phyloP scores from a whole-genome alignment of 2,797 vertebrate genomes.

The Tokudaia muenninki region DNA sequence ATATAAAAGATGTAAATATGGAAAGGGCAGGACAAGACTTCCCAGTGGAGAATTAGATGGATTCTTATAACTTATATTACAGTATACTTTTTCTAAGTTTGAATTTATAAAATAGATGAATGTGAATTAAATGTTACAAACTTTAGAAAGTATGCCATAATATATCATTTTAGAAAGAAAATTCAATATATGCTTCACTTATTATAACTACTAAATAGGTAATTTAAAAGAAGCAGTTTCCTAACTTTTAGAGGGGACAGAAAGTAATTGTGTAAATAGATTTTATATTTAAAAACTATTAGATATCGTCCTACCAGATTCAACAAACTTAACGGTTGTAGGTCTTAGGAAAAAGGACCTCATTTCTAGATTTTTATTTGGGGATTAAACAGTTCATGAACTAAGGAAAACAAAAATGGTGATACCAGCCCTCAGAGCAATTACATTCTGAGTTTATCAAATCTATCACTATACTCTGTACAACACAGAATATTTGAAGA shows the following conservation, averaged over 20 bases:
- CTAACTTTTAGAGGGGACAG: conserved; percentile 78
- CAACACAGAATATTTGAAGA: background rate
- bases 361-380: conserved; percentile 26
- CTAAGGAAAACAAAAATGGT: background rate
- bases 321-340: conserved; percentile 10
- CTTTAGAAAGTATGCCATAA: conserved; percentile 56
- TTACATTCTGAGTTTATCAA: conserved; percentile 37
- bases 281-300: conserved; percentile 78
- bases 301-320: conserved; percentile 34
- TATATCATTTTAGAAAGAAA: conserved; percentile 79
- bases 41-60: background rate
- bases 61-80: conserved; percentile 44
- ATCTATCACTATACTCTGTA: background rate
- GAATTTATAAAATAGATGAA: conserved; percentile 55
- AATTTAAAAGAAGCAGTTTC: conserved; percentile 82
- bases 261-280: conserved; percentile 79
- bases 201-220: conserved; percentile 78
- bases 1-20: conserved; percentile 3
- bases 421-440: background rate
- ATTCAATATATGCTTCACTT: conserved; percentile 83
- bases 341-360: conserved; percentile 30
- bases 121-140: conserved; percentile 74
- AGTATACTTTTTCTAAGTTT: conserved; percentile 54
- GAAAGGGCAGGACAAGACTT: conserved; percentile 3
- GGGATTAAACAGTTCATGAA: conserved; percentile 21